Conservation (phyloP, 2,888 invertebrate species). For the Amorpha juglandis region DNA sequence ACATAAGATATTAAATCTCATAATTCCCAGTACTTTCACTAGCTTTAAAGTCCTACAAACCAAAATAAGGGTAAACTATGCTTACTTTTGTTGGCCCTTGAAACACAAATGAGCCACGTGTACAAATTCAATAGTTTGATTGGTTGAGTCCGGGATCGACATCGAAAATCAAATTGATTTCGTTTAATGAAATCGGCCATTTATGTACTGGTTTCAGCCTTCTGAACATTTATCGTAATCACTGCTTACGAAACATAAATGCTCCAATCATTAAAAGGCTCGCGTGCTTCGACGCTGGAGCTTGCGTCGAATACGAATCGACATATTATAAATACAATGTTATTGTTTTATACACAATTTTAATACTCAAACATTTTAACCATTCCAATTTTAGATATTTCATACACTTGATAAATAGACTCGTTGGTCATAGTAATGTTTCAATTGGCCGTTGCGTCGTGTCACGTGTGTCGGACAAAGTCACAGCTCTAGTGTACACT, state of each 20-base stretch:
- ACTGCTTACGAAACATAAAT: not conserved
- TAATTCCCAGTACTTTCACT: too few relatives aligned
- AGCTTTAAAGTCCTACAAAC: too few relatives aligned
- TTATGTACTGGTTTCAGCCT: too few relatives aligned
- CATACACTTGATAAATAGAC: conserved; percentile 23
- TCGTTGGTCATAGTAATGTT: conserved; percentile 20
- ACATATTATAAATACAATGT: conserved; percentile 15
- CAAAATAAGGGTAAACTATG: too few relatives aligned
- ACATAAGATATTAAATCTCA: too few relatives aligned
- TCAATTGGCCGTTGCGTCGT: not conserved
- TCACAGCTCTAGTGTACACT: conserved; percentile 32
- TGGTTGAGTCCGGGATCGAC: too few relatives aligned
- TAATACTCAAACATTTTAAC: conserved; percentile 75
- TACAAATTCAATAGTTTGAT: too few relatives aligned
- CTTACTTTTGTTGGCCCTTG: too few relatives aligned
- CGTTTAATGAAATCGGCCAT: too few relatives aligned
- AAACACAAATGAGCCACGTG: too few relatives aligned
- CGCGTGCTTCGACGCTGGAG: not conserved
- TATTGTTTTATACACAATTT: conserved; percentile 69
- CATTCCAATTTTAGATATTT: conserved; percentile 62
- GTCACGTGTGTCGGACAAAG: conserved; percentile 8
- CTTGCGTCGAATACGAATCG: not conserved
- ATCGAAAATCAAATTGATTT: too few relatives aligned
- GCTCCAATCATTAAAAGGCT: not conserved
- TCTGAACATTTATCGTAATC: not conserved